Evolutionary conservation across 2,888 invertebrate species (phyloP).

Genomic region (Metallyticus violacea): DNA sequence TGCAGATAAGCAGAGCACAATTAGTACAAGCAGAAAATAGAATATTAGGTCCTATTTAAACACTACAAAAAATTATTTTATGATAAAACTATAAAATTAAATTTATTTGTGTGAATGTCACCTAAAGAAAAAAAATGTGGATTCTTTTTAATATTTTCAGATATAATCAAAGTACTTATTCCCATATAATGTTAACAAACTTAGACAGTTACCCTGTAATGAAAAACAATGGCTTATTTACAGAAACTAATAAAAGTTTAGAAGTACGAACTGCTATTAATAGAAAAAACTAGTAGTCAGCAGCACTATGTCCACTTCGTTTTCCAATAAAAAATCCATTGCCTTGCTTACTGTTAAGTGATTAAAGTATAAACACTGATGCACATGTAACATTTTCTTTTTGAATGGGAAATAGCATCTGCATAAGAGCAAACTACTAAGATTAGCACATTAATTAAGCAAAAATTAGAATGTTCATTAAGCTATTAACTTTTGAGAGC

Average conservation of each 20-base stretch:
- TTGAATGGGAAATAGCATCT: background rate
- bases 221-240: background rate
- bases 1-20: slow-evolving; percentile 20
- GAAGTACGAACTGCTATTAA: background rate
- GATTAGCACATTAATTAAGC: slow-evolving; percentile 25
- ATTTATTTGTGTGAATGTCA: background rate
- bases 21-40: slow-evolving; percentile 17
- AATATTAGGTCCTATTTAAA: background rate
- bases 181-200: background rate
- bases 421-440: background rate
- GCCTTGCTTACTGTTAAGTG: background rate
- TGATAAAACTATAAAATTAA: background rate
- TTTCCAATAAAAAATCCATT: background rate
- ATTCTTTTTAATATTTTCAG: background rate
- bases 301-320: background rate
- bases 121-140: background rate
- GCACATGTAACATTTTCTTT: background rate
- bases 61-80: background rate
- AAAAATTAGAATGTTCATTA: slow-evolving; percentile 18
- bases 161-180: background rate
- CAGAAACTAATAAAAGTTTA: background rate
- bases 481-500: slow-evolving; percentile 38
- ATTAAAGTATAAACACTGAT: background rate
- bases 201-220: background rate
- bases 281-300: too few relatives aligned